Evolutionary conservation across 30 jellyfish, hydroid and myxozoan genomes (phyloP).

Genomic region (Aurelia aurita): DNA sequence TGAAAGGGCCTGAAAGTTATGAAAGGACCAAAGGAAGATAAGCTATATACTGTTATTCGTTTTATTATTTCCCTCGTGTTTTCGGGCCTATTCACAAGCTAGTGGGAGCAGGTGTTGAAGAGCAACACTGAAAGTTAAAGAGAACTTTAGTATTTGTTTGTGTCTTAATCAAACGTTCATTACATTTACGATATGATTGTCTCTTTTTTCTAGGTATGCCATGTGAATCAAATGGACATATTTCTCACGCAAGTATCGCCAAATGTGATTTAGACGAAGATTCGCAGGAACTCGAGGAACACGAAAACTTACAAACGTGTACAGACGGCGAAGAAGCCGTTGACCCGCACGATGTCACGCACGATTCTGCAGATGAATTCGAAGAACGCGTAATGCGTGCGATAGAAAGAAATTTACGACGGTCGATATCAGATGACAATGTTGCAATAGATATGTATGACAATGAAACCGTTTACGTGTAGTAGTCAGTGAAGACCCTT

Average conservation of each 20-base stretch:
- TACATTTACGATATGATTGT: neutral
- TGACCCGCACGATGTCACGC: constrained; percentile 19
- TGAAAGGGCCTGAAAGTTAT: too few relatives aligned
- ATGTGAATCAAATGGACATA: constrained; percentile 29
- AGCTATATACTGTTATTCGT: too few relatives aligned
- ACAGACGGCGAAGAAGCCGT: constrained; percentile 15
- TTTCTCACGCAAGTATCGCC: constrained; percentile 25
- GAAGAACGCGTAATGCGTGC: constrained; percentile 77
- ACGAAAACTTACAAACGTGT: neutral
- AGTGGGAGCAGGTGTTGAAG: too few relatives aligned
- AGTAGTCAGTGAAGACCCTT: constrained; percentile 1
- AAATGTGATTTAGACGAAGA: constrained; percentile 15
- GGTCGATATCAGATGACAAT: constrained; percentile 67
- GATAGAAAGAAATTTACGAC: constrained; percentile 55
- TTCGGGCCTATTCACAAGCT: too few relatives aligned
- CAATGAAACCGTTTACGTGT: constrained; percentile 64
- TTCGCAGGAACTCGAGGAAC: constrained; percentile 2
- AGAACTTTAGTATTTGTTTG: too few relatives aligned
- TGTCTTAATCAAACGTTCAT: neutral
- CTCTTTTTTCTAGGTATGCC: constrained; percentile 3
- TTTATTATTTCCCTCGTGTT: too few relatives aligned
- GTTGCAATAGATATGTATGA: constrained; percentile 63
- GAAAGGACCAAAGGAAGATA: too few relatives aligned
- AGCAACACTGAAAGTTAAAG: too few relatives aligned
- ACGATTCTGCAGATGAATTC: constrained; percentile 66